Percentiles rank a stretch among this genome's conserved stretches.
Conservation (phyloP, 2,888 invertebrate genomes). For the Pomacea canaliculata region DNA sequence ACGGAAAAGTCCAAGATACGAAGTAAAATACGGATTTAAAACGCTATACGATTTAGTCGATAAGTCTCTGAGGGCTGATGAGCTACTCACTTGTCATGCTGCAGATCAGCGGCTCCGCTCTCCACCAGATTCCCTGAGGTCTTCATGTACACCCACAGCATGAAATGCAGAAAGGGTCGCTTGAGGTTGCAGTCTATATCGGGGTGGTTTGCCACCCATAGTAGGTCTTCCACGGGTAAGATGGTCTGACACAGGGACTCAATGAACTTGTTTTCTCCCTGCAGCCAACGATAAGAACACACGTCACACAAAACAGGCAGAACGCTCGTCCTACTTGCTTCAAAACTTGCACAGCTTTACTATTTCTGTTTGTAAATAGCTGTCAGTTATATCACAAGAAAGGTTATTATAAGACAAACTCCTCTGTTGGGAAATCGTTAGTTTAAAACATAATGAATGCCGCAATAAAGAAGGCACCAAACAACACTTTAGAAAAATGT, state of each 20-base stretch:
- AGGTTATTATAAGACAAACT: no score
- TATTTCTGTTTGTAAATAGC: no score
- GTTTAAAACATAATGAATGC: no score
- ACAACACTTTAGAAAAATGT: no score
- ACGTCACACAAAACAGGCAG: not conserved
- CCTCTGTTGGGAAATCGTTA: no score
- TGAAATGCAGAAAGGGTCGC: conserved; percentile 65
- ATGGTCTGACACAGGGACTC: conserved; percentile 69
- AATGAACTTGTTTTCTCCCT: conserved; percentile 70
- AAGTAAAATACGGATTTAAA: no score
- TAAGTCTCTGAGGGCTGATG: not conserved
- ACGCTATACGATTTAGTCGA: no score
- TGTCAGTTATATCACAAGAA: no score
- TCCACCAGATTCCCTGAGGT: conserved; percentile 60
- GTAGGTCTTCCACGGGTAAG: conserved; percentile 66
- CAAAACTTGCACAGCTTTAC: no score
- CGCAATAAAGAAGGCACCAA: no score
- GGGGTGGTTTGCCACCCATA: conserved; percentile 64
- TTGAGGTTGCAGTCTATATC: conserved; percentile 64
- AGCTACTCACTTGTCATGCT: conserved; percentile 62
- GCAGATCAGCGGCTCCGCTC: conserved; percentile 66
- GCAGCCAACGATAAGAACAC: not conserved
- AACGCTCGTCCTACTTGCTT: no score
- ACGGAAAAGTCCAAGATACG: no score
- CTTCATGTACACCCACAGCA: conserved; percentile 68